Conservation (phyloP, 2,888 invertebrate genomes). For the Galeruca laticollis region DNA sequence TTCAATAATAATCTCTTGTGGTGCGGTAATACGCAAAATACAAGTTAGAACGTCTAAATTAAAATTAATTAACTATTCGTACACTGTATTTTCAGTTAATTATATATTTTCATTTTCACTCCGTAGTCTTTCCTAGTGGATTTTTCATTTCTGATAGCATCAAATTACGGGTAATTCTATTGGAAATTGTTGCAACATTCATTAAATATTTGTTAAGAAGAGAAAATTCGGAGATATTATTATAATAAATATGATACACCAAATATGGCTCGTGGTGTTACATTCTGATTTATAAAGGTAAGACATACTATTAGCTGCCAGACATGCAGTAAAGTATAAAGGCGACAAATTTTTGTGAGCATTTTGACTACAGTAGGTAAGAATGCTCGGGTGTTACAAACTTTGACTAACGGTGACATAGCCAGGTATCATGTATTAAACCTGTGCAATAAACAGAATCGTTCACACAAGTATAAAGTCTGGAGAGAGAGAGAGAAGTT, state of each 20-base stretch:
- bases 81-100: neutral
- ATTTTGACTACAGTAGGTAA: too few species aligned
- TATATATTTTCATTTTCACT: neutral
- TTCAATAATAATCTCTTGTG: neutral
- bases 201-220: neutral
- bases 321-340: too few species aligned
- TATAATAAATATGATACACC: neutral
- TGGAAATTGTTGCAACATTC: neutral
- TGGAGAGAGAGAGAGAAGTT: too few species aligned
- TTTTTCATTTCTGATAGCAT: neutral
- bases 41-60: neutral
- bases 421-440: too few species aligned
- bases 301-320: too few species aligned
- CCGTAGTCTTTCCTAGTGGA: neutral
- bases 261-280: too few species aligned
- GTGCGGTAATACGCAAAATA: neutral
- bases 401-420: too few species aligned
- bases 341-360: too few species aligned
- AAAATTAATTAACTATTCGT: neutral
- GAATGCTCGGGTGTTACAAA: too few species aligned
- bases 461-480: too few species aligned
- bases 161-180: neutral
- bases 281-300: too few species aligned
- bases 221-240: neutral
- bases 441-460: too few species aligned